Base-by-base conservation (phyloP, 2,113 vertebrate genomes). In the Sus scrofa region DNA sequence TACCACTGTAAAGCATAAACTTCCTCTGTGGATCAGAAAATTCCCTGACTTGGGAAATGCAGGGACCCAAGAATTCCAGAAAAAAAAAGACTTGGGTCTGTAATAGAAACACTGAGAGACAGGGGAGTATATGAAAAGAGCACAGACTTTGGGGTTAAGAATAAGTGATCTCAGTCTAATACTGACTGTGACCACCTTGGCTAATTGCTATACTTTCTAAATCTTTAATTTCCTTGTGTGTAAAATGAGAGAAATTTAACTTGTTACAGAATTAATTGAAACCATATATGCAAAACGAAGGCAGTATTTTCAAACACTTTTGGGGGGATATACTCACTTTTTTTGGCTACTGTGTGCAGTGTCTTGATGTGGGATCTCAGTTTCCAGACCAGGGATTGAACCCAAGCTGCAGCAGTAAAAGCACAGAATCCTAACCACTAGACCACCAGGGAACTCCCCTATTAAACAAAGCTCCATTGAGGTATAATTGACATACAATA, bases 261-360 rank as follows among this genome's bases (percentile, higher is more conserved):
- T 94, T 95, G 13, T 34, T 95, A 44, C 32, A 73, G 78, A 96
- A 88, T 60, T 82, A 81, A 56, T 18, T 91, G n/a, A 77, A 74
- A 71, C 20, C 18, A 50, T 37, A 30, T 78, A 15, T 85, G 50
- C 20, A 85, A 96, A 93, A 60, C 37, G 8, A 95, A 97, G 63
- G 27, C 34, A 86, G 12, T 34, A 9, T 92, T 90, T 96, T 92
- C 30, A 44, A 67, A 86, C 94, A 67, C 52, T 73, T 44, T 44
- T 44, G 44, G 44, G 44, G 44, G 44, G 44, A 44, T 44, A 44
- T 44, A 44, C 44, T 44, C 44, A 44, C 44, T 44, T 6, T 44
- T 44, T 44, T 44, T 44, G 44, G 44, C 44, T 44, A 44, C 44
- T 6, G 44, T 44, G 44, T 44, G 44, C 44, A 44, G 44, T 44